Conservation (phyloP, 2,797 vertebrate species). For the Schizothorax lantsangensis region DNA sequence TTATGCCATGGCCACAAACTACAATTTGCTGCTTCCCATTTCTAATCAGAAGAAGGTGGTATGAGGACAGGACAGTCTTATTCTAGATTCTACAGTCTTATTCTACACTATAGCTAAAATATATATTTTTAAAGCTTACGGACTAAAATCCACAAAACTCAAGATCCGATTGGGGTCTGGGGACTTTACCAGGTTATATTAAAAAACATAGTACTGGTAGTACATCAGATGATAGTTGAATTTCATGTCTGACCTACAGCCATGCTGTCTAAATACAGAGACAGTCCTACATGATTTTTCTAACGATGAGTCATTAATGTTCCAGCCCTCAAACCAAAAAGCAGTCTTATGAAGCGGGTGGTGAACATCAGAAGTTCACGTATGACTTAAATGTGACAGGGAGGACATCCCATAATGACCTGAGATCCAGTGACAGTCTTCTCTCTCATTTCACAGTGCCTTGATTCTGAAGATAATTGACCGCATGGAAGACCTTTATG, state of each 20-base stretch:
- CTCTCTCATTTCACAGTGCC: constrained; percentile 31
- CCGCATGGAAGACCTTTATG: constrained; percentile 42
- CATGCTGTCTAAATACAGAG: constrained; percentile 1
- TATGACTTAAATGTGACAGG: constrained; percentile 20
- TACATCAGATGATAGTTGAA: background rate
- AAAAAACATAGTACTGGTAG: background rate
- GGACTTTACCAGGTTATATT: background rate
- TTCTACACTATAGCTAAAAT: background rate
- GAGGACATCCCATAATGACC: constrained; percentile 21
- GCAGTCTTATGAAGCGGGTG: constrained; percentile 8
- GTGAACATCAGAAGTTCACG: constrained; percentile 28
- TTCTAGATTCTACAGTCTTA: background rate
- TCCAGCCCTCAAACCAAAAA: constrained; percentile 20
- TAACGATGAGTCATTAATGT: constrained; percentile 23
- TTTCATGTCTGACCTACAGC: background rate
- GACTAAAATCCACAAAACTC: background rate
- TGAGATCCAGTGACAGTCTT: constrained; percentile 18
- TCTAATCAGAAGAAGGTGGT: background rate
- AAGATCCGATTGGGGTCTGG: background rate
- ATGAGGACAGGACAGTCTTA: background rate
- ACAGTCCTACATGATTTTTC: background rate
- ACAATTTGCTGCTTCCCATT: background rate
- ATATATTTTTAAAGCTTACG: background rate
- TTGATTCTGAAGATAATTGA: constrained; percentile 45
- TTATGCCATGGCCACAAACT: background rate